Conservation (phyloP, 2,113 vertebrate genomes). For the Amphilophus citrinellus region DNA sequence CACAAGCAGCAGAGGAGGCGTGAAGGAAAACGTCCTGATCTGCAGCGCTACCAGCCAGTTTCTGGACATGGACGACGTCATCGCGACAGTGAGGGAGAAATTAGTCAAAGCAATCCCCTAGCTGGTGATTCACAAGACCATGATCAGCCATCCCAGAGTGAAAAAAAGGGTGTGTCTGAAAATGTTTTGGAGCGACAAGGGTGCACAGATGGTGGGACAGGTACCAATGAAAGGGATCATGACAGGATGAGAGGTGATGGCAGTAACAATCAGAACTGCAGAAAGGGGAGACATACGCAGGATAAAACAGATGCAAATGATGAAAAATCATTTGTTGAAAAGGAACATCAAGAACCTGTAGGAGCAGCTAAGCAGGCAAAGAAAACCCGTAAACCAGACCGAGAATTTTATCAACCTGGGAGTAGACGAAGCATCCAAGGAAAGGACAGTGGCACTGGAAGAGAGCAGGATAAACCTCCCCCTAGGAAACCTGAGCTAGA, state of each 20-base stretch:
- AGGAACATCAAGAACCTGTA: slow-evolving; percentile 43
- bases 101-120: slow-evolving; percentile 35
- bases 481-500: slow-evolving; percentile 28
- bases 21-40: slow-evolving; percentile 89
- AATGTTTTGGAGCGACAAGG: slow-evolving; percentile 16
- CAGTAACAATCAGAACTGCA: slow-evolving; percentile 44
- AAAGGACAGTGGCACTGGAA: slow-evolving; percentile 64
- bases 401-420: slow-evolving; percentile 95
- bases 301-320: slow-evolving; percentile 37
- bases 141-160: slow-evolving; percentile 16
- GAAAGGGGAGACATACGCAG: slow-evolving; percentile 14
- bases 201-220: slow-evolving; percentile 1
- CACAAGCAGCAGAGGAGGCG: slow-evolving; percentile 74
- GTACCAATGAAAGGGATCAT: slow-evolving; percentile 5
- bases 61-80: slow-evolving; percentile 79
- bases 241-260: slow-evolving; percentile 52
- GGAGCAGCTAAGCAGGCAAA: slow-evolving; percentile 77
- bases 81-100: slow-evolving; percentile 72
- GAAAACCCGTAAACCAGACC: slow-evolving; percentile 91
- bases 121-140: slow-evolving; percentile 23
- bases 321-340: slow-evolving; percentile 37
- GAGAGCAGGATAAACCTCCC: slow-evolving; percentile 62
- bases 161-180: slow-evolving; percentile 25
- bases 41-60: slow-evolving; percentile 89
- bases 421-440: slow-evolving; percentile 82